These are phyloP conservation scores for Sebastes hopkinsi DNA, from an alignment of 2,797 vertebrate species.

Conservation along the genomic window DNA sequence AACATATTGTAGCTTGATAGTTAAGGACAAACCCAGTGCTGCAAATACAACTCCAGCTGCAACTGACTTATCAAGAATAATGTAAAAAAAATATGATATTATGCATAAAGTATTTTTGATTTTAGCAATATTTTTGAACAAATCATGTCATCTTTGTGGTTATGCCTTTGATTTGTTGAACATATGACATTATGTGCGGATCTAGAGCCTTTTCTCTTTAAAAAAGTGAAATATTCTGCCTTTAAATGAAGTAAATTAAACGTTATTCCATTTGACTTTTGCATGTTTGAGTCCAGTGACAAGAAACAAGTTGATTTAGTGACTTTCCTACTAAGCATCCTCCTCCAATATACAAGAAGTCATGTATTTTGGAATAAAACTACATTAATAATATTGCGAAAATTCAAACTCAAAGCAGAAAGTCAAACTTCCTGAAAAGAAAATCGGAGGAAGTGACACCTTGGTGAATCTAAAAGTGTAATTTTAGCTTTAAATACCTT, in stretches of 20 bases:
- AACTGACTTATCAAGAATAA: background rate
- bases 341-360: background rate
- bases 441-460: background rate
- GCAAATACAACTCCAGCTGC: background rate
- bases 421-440: background rate
- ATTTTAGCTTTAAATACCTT: background rate
- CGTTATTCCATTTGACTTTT: background rate
- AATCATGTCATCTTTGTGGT: background rate
- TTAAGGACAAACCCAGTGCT: background rate
- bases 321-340: background rate
- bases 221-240: background rate
- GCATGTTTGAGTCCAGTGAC: background rate
- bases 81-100: background rate
- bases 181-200: background rate
- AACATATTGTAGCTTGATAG: background rate
- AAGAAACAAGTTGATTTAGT: background rate
- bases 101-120: background rate
- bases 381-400: background rate
- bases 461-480: background rate
- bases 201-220: background rate
- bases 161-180: background rate
- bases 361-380: background rate
- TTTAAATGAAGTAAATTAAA: background rate
- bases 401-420: background rate
- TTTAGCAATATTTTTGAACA: background rate